Evolutionary conservation across 2,113 vertebrate species (phyloP).

Genomic region (Agelaius tricolor): DNA sequence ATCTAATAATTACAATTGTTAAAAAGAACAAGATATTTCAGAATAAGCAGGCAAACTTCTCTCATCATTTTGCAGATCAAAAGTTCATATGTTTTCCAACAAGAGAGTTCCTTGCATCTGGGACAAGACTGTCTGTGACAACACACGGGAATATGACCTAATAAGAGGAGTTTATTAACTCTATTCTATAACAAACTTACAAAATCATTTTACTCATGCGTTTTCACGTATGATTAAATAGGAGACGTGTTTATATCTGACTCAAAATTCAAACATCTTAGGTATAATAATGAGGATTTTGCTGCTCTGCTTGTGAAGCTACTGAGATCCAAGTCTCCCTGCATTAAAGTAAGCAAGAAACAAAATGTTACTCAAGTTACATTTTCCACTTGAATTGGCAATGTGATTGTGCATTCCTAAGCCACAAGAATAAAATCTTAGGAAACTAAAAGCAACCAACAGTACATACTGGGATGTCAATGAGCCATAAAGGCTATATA

Average conservation of each 20-base stretch:
- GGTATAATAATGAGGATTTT: not conserved
- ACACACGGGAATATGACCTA: not conserved
- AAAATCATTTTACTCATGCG: not conserved
- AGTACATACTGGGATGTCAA: conserved; percentile 19
- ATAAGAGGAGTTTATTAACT: not conserved
- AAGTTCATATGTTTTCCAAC: not conserved
- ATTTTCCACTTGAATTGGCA: conserved; percentile 55
- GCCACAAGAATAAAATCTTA: conserved; percentile 33
- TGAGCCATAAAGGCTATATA: conserved; percentile 41
- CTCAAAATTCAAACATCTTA: not conserved
- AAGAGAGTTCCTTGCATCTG: not conserved
- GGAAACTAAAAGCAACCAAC: conserved; percentile 27
- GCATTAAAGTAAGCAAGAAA: conserved; percentile 22
- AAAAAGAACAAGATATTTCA: not conserved
- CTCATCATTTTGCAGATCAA: not conserved
- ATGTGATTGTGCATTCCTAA: conserved; percentile 4
- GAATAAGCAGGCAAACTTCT: not conserved
- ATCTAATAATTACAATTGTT: not conserved
- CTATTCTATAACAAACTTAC: not conserved
- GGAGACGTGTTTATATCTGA: not conserved
- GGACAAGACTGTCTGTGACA: not conserved
- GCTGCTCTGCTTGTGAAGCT: not conserved
- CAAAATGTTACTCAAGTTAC: conserved; percentile 10
- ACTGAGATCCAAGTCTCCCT: not conserved
- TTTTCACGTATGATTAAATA: not conserved